phyloP scores from a whole-genome alignment of 1,140 invertebrate genomes.

The Archivesica marissinica region DNA sequence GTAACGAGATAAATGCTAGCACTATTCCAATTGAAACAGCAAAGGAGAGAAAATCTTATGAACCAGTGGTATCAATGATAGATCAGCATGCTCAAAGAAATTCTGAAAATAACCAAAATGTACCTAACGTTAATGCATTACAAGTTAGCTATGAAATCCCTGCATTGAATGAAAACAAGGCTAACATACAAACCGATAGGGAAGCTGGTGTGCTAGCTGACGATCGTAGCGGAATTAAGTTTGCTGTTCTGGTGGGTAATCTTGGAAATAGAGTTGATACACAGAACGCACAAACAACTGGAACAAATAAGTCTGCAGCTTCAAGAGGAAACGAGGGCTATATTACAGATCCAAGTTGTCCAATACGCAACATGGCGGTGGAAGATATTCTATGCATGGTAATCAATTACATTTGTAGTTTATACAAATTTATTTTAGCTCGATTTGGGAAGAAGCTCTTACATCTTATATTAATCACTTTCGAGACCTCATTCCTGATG shows the following conservation, averaged over 20 bases:
- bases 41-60: neutral
- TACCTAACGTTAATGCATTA: too few species aligned
- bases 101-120: neutral
- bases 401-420: neutral
- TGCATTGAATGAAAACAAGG: neutral
- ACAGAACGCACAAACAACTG: neutral
- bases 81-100: neutral
- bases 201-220: neutral
- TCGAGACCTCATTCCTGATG: neutral
- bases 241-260: neutral
- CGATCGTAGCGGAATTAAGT: too few species aligned
- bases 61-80: neutral
- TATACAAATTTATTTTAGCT: too few species aligned
- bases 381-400: conserved; percentile 45
- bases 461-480: neutral
- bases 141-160: neutral
- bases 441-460: neutral
- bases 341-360: neutral
- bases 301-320: neutral
- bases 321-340: neutral
- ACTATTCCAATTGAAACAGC: neutral
- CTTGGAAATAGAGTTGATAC: neutral
- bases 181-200: neutral
- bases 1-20: neutral
- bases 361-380: neutral